Evolutionary conservation across 2,113 vertebrate species (phyloP), one percentile per base, ranked within the genome.

Genomic region (Tetraodon nigroviridis): DNA sequence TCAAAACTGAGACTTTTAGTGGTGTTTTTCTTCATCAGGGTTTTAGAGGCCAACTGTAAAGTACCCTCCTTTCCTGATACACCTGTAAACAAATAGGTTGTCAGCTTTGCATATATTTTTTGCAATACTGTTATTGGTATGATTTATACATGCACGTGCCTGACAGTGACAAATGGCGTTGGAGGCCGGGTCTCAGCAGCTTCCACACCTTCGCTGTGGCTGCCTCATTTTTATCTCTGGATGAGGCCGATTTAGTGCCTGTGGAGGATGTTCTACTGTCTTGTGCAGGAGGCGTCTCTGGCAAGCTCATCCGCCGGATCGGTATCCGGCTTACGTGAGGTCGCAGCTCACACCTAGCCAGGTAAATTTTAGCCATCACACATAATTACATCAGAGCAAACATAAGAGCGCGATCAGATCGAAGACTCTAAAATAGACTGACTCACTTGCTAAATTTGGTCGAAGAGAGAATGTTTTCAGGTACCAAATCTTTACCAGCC

Each of bases 361-460:
- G 32, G 15, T 57, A 16, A 55, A 37, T 16, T 29, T 20, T 41
- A 16, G 44, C 60, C 0, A 54, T 6, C 19, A 32, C 24, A 24
- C 14, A 18, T 15, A 1, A 0, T 7, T 65, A 15, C 21, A 22
- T 29, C 3, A 11, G 18, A 60, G 11, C n/a, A 52, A 5, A 12
- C 0, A 44, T 17, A n/a, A 21, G 12, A n/a, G n/a, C n/a, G n/a
- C n/a, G n/a, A n/a, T n/a, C n/a, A n/a, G n/a, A n/a, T n/a, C n/a
- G n/a, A n/a, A n/a, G n/a, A n/a, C 24, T 27, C 24, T 27, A 6
- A 27, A 27, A 27, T 27, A 27, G 5, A 27, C 24, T 27, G 14
- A 78, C 83, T 86, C 78, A 91, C 90, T 86, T 90, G 81, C 67
- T 83, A 69, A 71, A 86, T 68, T 84, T 87, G 61, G 89, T 75